Percentiles rank a stretch among this genome's conserved stretches.
Evolutionary conservation across 2,113 vertebrate species (phyloP).

Genomic region (Labrus mixtus): DNA sequence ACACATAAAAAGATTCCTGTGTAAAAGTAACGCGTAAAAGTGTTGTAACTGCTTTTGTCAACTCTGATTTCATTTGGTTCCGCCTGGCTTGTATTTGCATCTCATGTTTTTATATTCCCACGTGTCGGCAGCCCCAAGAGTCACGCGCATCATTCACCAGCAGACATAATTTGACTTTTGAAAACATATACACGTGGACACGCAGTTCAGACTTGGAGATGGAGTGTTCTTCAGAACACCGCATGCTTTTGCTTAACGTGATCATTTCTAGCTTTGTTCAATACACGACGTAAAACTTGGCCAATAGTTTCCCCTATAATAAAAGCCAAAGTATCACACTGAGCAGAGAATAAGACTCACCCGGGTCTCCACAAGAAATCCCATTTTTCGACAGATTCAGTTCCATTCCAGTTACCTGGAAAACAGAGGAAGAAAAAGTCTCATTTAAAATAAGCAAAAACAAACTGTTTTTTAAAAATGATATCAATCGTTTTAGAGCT

Average conservation of each 20-base stretch:
- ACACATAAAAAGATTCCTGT: no score
- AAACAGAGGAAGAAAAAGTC: conserved; percentile 58
- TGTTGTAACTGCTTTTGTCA: not conserved
- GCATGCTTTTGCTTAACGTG: not conserved
- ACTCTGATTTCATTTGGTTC: not conserved
- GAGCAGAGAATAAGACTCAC: conserved; percentile 39
- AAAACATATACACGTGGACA: not conserved
- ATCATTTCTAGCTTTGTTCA: not conserved
- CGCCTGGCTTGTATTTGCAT: conserved; percentile 15
- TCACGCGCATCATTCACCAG: not conserved
- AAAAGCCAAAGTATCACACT: not conserved
- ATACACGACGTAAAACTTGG: no score
- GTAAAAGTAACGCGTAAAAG: no score
- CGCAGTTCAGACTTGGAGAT: no score
- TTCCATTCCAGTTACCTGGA: conserved; percentile 82
- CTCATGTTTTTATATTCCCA: conserved; percentile 3
- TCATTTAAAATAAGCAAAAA: no score
- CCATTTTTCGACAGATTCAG: conserved; percentile 79
- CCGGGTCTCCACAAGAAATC: conserved; percentile 75
- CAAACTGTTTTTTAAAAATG: no score
- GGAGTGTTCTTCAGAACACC: no score
- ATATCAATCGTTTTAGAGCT: no score
- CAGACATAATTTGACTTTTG: not conserved
- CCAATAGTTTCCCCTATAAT: not conserved
- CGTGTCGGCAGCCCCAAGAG: not conserved